phyloP scores from a whole-genome alignment of 1,140 invertebrate species.

The Yoshiicerus persimilis region DNA sequence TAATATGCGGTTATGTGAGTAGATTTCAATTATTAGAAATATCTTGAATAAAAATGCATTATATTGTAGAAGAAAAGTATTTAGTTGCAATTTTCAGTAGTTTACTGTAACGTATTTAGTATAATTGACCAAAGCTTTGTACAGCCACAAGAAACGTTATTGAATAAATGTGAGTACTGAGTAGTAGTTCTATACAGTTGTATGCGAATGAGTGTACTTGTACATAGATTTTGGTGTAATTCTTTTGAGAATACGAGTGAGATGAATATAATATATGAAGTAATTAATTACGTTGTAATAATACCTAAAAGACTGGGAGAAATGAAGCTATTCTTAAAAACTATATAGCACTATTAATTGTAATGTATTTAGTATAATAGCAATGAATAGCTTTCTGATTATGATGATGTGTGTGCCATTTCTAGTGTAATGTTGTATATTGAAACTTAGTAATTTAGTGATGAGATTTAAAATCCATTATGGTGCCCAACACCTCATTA shows the following conservation, averaged over 20 bases:
- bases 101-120: background rate
- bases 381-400: slow-evolving; percentile 2
- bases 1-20: too few species aligned
- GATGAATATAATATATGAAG: background rate
- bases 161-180: background rate
- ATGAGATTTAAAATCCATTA: background rate
- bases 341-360: background rate
- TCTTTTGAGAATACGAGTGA: background rate
- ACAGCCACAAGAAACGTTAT: background rate
- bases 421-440: slow-evolving; percentile 18
- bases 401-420: slow-evolving; percentile 24
- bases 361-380: background rate
- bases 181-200: too few species aligned
- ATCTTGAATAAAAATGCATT: too few species aligned
- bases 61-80: too few species aligned
- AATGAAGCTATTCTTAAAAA: slow-evolving; percentile 18
- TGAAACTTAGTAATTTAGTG: background rate
- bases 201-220: background rate
- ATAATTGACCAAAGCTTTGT: background rate
- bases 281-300: background rate
- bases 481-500: background rate
- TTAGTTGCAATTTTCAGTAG: too few species aligned
- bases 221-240: background rate
- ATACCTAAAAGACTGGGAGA: slow-evolving; percentile 16
- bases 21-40: too few species aligned